Conservation (phyloP, 2,113 vertebrate species). For the Rhegmatorhina hoffmannsi region DNA sequence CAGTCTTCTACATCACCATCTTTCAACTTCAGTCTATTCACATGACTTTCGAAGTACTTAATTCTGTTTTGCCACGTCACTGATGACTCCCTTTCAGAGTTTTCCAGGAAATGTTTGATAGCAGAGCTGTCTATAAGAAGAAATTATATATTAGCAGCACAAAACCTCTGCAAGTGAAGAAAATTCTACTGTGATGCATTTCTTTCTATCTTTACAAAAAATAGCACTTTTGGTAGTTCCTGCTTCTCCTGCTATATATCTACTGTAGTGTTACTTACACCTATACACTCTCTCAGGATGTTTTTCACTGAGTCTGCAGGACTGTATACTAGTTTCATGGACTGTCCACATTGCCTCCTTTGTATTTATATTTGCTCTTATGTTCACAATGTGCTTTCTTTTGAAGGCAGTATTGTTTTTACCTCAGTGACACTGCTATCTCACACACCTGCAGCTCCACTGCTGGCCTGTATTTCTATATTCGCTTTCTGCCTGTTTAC, state of each 20-base stretch:
- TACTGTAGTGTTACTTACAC: background rate
- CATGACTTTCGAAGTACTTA: background rate
- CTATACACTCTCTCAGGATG: background rate
- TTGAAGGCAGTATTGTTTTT: background rate
- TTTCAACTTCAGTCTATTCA: background rate
- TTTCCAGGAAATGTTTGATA: background rate
- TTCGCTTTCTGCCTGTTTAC: background rate
- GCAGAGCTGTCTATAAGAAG: background rate
- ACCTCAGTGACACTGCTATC: background rate
- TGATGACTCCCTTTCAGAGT: background rate
- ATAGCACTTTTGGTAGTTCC: background rate
- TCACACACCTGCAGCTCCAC: background rate
- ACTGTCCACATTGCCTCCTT: background rate
- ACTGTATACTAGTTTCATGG: background rate
- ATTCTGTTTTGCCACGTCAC: background rate
- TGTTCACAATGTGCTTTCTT: background rate
- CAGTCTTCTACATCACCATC: background rate
- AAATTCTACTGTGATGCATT: background rate
- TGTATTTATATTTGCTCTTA: background rate
- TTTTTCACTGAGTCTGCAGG: background rate
- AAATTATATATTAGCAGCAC: background rate
- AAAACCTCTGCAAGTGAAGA: background rate
- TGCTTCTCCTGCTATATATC: background rate
- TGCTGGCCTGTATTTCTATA: background rate
- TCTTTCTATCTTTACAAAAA: background rate